These are phyloP conservation scores for Falcaria lacertinaria DNA, from an alignment of 2,888 invertebrate genomes.

Conservation along the genomic window DNA sequence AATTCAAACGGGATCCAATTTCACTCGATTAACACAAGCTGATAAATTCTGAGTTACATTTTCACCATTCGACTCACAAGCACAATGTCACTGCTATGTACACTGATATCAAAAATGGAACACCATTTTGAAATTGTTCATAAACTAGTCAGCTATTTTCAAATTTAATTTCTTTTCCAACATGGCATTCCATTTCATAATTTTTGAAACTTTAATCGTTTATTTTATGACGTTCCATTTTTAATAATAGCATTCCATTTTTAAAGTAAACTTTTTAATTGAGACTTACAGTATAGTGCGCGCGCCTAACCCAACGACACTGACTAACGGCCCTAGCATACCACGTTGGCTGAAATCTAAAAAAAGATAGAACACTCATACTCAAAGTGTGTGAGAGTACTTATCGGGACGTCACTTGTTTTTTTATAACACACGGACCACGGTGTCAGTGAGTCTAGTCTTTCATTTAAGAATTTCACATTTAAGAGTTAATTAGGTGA, in stretches of 20 bases:
- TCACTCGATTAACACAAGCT: not conserved
- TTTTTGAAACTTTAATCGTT: too few relatives aligned
- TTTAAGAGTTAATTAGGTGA: slow-evolving; percentile 23
- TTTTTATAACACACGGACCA: slow-evolving; percentile 24
- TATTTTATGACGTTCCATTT: too few relatives aligned
- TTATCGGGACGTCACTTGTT: slow-evolving; percentile 35
- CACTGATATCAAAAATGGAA: not conserved
- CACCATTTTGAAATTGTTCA: not conserved
- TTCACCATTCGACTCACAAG: not conserved
- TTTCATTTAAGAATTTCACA: slow-evolving; percentile 26
- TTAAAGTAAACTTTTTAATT: slow-evolving; percentile 29
- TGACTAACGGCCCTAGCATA: slow-evolving; percentile 45
- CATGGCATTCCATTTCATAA: slow-evolving; percentile 6
- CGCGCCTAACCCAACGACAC: slow-evolving; percentile 67
- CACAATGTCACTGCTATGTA: not conserved
- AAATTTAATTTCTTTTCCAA: too few relatives aligned
- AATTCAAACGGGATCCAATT: not conserved
- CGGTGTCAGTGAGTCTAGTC: slow-evolving; percentile 28
- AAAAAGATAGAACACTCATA: slow-evolving; percentile 68
- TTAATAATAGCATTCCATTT: slow-evolving; percentile 6
- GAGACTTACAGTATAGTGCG: slow-evolving; percentile 69
- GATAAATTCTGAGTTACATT: not conserved
- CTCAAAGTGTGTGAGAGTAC: slow-evolving; percentile 44
- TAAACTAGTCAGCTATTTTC: not conserved
- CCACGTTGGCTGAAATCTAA: slow-evolving; percentile 69